Evolutionary conservation across 1,140 invertebrate genomes (phyloP), one percentile per base, ranked within the genome.

Genomic region (Rhopalosiphum maidis): DNA sequence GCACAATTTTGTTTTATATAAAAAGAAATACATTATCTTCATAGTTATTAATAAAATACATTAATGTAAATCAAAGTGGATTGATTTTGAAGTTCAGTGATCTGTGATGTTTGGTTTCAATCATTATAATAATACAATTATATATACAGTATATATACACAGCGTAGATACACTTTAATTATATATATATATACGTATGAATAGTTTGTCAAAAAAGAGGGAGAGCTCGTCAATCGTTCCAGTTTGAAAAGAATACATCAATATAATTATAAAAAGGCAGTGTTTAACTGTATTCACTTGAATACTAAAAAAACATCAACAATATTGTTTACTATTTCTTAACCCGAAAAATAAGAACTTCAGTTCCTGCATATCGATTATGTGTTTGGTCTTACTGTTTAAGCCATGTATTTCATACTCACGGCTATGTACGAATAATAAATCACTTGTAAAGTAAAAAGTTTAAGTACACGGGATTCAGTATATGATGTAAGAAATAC

Each of bases 21-120:
- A 41, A 77, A 41, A 77, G 41, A 83, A 83, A 37, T 22, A 23
- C 30, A 83, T 83, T 41, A 8, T 83, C 35, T 41, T 83, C 37
- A 41, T 11, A 41, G 22, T n/a, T 77, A 41, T 83, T 23, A 41
- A 41, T 22, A 35, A 37, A 82, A 83, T 37, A 35, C 82, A 37
- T 83, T 83, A 83, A 83, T 83, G 37, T 8, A 83, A 37, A 83
- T 83, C 37, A 83, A 83, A 83, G 82, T 83, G 82, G n/a, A 37
- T 83, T 41, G 35, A 35, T 37, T 35, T 41, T 41, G 35, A 83
- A 83, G 82, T 83, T 83, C 82, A 41, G 35, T 41, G 82, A 83
- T 83, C 35, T 83, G 82, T 41, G 8, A 41, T 41, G 22, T 83
- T 83, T 83, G 35, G 82, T 83, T 83, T 83, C 22, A 83, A 83